Evolutionary conservation across 2,113 vertebrate species (phyloP).

Genomic region (Lonchura striata): DNA sequence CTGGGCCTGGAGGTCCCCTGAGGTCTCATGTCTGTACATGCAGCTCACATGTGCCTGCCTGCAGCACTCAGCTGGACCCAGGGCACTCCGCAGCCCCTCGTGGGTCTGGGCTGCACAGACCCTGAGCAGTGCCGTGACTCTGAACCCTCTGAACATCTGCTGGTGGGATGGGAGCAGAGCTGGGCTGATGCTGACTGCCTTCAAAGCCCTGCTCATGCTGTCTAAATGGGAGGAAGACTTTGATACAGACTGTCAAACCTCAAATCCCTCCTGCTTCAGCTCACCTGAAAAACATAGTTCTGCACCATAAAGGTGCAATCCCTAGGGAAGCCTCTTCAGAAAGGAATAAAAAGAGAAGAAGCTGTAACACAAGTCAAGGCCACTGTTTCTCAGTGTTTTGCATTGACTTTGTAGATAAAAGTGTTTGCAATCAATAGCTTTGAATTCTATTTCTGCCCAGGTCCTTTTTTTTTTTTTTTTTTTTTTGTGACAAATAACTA

Average conservation of each 20-base stretch:
- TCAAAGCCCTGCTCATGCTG: background rate
- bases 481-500: background rate
- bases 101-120: background rate
- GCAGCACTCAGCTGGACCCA: background rate
- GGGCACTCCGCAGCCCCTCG: background rate
- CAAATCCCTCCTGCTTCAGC: background rate
- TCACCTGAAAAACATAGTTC: background rate
- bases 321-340: background rate
- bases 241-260: background rate
- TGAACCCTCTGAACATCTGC: background rate
- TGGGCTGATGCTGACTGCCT: background rate
- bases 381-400: background rate
- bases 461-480: background rate
- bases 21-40: background rate
- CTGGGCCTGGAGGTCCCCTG: background rate
- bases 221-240: background rate
- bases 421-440: conserved; percentile 3
- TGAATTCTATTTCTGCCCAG: background rate
- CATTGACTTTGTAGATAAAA: conserved; percentile 13
- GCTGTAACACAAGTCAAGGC: background rate
- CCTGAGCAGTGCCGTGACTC: background rate
- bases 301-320: background rate
- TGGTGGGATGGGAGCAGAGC: background rate
- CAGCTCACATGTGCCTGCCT: accelerated
- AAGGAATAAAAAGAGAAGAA: background rate